Base-by-base conservation (phyloP, 1,140 invertebrate species). In the Heterodera carotae region DNA sequence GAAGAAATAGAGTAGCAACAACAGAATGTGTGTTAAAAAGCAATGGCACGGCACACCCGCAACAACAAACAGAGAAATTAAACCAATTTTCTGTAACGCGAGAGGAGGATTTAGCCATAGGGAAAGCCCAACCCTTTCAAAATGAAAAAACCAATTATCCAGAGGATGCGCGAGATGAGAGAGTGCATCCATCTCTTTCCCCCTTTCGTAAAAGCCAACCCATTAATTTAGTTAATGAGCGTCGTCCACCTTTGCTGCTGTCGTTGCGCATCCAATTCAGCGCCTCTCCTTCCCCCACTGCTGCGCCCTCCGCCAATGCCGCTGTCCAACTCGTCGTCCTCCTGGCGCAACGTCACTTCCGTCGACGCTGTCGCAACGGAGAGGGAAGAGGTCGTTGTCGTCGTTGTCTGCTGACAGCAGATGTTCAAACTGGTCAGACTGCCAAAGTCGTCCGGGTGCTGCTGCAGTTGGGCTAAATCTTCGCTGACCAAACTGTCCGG, bases 301-400 rank as follows among this genome's bases (percentile, higher is more conserved):
- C 69, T 43, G 18, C 36, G 64, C 33, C 79, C 64, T n/a, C 67
- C 75, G 15, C 83, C 83, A 72, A 85, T 84, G 25, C 83, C 83
- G 56, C 79, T 82, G 76, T 86, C 83, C 68, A 84, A 76, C 75
- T 84, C 83, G 75, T 85, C 83, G 39, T 86, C 83, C 64, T 80
- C 72, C 33, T 56, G 56, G 66, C 64, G 72, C 18, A 64, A 34
- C 48, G 72, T 56, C 36, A 56, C 39, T 59, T 39, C 59, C 72
- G 59, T 74, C 27, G 36, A 15, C 15, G 27, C 31, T 0, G 62
- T 34, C 22, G 62, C 25, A 8, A 34, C 62, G n/a, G 62, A 66
- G 15, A 75, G 10, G 73, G 48, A n/a, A n/a, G n/a, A n/a, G n/a
- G n/a, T n/a, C n/a, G n/a, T n/a, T n/a, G n/a, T n/a, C n/a, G n/a